These are phyloP conservation scores for Anhinga rufa DNA, from an alignment of 2,113 vertebrate species.

Conservation along the genomic window DNA sequence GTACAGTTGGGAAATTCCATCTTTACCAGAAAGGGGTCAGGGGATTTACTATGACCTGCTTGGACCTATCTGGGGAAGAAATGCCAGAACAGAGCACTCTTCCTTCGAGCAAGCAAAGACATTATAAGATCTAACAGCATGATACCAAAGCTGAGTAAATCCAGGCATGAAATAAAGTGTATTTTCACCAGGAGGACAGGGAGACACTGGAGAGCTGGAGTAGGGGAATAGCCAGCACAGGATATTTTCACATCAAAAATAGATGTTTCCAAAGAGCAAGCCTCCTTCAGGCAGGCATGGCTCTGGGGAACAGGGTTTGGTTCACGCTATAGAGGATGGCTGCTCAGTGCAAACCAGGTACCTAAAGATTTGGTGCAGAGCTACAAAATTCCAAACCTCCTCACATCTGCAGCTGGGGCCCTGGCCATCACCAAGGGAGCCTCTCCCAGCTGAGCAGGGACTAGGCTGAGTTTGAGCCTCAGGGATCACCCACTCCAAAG, in stretches of 20 bases:
- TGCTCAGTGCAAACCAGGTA: neutral
- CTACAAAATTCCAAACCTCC: neutral
- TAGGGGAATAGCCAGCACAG: neutral
- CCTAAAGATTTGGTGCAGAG: neutral
- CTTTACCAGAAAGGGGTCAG: neutral
- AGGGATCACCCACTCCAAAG: neutral
- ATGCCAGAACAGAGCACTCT: neutral
- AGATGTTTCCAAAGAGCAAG: neutral
- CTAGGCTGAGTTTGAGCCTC: neutral
- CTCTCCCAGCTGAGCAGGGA: neutral
- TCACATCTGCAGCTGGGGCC: neutral
- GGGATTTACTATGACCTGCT: neutral
- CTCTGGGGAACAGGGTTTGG: neutral
- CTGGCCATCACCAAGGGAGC: neutral
- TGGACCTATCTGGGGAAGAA: neutral
- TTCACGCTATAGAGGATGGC: rapidly evolving
- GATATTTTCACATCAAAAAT: neutral
- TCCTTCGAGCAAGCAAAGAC: neutral
- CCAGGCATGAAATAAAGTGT: neutral
- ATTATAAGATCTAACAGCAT: neutral
- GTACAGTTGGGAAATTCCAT: neutral
- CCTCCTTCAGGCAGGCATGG: neutral
- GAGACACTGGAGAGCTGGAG: neutral
- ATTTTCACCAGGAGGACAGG: neutral
- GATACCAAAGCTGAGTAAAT: neutral